Evolutionary conservation across 1,140 invertebrate species (phyloP).

Genomic region (Drosophila micromelanica): DNA sequence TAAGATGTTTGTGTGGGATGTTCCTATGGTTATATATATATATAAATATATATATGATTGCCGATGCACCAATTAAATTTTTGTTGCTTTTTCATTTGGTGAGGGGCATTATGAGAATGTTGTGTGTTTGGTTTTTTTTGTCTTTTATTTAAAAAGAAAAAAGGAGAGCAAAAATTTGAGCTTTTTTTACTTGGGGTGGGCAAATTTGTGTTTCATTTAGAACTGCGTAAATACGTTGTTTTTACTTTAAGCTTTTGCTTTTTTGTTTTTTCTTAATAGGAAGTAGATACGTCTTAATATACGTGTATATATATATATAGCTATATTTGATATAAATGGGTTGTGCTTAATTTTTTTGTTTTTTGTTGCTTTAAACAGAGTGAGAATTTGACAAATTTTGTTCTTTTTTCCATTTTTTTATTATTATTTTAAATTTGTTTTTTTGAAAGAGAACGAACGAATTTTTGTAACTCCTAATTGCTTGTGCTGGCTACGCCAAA

Average conservation of each 20-base stretch:
- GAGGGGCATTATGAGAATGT: neutral
- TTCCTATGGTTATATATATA: neutral
- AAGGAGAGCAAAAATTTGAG: constrained; percentile 14
- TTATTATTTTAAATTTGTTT: constrained; percentile 11
- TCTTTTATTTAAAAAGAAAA: constrained; percentile 52
- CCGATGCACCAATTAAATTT: constrained; percentile 49
- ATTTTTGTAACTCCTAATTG: constrained; percentile 53
- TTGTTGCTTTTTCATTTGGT: neutral
- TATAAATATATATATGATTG: neutral
- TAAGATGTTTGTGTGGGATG: neutral
- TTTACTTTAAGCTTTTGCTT: neutral
- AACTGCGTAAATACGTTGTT: constrained; percentile 13
- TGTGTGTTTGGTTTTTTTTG: constrained; percentile 2
- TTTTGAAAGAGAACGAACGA: constrained; percentile 44
- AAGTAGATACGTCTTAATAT: constrained; percentile 53
- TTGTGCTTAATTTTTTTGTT: constrained; percentile 42
- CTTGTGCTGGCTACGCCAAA: constrained; percentile 78
- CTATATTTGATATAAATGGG: constrained; percentile 54
- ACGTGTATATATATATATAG: constrained; percentile 15
- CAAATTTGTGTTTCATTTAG: constrained; percentile 31
- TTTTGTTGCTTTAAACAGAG: constrained; percentile 32
- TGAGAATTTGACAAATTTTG: constrained; percentile 47
- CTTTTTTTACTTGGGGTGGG: constrained; percentile 24
- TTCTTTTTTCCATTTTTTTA: constrained; percentile 11
- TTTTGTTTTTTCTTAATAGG: constrained; percentile 41